Evolutionary conservation across 37 sponge, comb jelly and placozoan genomes (phyloP).

Genomic region (Agelas oroides): DNA sequence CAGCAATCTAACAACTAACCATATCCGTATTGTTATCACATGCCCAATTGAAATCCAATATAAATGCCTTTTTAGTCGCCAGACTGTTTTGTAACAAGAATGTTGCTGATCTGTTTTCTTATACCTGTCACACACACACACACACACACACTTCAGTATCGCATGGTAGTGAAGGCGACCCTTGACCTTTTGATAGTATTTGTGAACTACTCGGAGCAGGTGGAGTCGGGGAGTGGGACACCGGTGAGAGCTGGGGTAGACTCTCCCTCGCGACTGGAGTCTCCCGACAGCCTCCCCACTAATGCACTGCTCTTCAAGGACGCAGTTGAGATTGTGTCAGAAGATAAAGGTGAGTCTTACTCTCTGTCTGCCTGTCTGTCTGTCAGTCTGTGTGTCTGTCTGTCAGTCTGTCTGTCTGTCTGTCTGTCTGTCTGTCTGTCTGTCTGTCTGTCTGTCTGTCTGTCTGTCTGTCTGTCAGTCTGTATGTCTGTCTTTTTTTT

Average conservation of each 20-base stretch:
- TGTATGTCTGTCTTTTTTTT: too few species aligned
- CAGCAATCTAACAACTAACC: too few species aligned
- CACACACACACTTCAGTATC: constrained; percentile 43
- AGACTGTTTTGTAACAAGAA: too few species aligned
- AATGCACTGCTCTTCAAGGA: constrained; percentile 76
- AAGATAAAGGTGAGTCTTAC: constrained; percentile 39
- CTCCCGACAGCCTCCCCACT: constrained; percentile 37
- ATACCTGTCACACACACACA: background rate
- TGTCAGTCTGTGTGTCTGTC: background rate
- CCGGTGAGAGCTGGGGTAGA: constrained; percentile 14
- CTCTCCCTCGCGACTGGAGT: constrained; percentile 40
- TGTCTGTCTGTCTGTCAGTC: constrained; percentile 4
- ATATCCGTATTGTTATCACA: too few species aligned
- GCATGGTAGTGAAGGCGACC: constrained; percentile 78
- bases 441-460: background rate
- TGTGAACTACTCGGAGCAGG: constrained; percentile 71
- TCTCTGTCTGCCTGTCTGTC: background rate
- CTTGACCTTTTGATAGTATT: constrained; percentile 82
- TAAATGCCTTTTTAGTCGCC: too few species aligned
- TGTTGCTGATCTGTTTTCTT: too few species aligned
- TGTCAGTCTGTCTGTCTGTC: background rate
- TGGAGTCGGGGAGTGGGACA: background rate
- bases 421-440: background rate
- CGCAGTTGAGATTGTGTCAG: constrained; percentile 68
- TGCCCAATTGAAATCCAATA: too few species aligned